Evolutionary conservation across 2,888 invertebrate species (phyloP), one percentile per base, ranked within the genome.

Genomic region (Scelioninae gen. 1): DNA sequence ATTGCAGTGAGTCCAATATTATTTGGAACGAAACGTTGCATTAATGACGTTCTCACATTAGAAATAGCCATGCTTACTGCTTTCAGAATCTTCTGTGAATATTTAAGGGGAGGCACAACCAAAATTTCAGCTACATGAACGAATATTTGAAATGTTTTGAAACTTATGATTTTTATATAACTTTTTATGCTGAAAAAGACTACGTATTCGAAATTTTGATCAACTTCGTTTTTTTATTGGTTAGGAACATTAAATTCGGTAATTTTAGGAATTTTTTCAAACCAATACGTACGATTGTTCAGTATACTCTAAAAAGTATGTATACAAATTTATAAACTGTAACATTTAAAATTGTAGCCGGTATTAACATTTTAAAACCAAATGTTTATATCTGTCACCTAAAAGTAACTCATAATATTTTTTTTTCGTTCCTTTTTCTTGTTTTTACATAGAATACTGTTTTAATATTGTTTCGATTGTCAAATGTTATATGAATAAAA

Each of bases 311-410:
- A 9, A 43, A 43, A 43, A 43, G n/a, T 43, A 43, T 43, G n/a
- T 43, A 11, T n/a, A 43, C 11, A 43, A 43, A 43, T 43, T 43
- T 43, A 10, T n/a, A 43, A 9, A 43, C n/a, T 43, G 43, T 43
- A 43, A 43, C n/a, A 43, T 43, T 43, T n/a, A 43, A 43, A 43
- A 43, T n/a, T 43, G 43, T 43, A 43, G n/a, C 5, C 43, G n/a
- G n/a, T 43, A 43, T 43, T 43, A 43, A 43, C n/a, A 43, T 43
- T 43, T 43, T 43, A n/a, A 43, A n/a, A 43, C n/a, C 43, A 43
- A 43, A 43, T 43, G 5, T 43, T 43, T 43, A n/a, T n/a, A n/a
- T n/a, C n/a, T n/a, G n/a, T n/a, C n/a, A n/a, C n/a, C n/a, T n/a
- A n/a, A n/a, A n/a, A n/a, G n/a, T n/a, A n/a, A n/a, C n/a, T n/a